Percentiles rank a stretch among this genome's conserved stretches.
These are phyloP conservation scores for Eremophila alpestris DNA, from an alignment of 2,797 vertebrate genomes.

Conservation along the genomic window DNA sequence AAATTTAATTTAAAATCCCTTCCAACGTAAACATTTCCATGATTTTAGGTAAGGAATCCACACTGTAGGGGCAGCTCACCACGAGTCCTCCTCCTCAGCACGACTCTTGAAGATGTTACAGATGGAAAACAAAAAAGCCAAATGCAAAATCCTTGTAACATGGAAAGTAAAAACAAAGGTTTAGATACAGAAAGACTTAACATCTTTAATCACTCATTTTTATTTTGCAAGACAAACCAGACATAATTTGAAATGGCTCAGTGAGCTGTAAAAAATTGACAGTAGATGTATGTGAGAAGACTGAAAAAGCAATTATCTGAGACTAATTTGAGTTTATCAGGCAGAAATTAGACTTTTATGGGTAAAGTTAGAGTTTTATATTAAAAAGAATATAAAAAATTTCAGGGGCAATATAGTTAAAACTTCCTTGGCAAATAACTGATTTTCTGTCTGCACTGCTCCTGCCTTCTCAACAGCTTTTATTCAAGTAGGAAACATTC, in stretches of 20 bases:
- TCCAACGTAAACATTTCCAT: neutral
- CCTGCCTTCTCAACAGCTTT: neutral
- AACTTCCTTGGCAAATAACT: neutral
- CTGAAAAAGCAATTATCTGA: slow-evolving; percentile 66
- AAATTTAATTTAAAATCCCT: neutral
- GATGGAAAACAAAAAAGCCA: neutral
- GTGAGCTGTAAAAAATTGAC: slow-evolving; percentile 61
- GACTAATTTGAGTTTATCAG: slow-evolving; percentile 67
- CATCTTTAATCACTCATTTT: slow-evolving; percentile 45
- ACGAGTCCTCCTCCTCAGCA: neutral
- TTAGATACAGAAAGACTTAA: neutral
- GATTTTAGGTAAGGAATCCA: neutral
- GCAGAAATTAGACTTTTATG: slow-evolving; percentile 57
- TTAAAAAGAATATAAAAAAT: slow-evolving; percentile 28
- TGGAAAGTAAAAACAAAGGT: neutral
- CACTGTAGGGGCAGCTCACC: neutral
- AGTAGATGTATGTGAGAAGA: slow-evolving; percentile 49
- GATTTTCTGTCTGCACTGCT: neutral
- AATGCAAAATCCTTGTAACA: neutral
- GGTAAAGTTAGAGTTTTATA: slow-evolving; percentile 15
- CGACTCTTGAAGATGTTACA: neutral
- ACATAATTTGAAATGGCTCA: slow-evolving; percentile 56
- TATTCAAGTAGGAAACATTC: neutral
- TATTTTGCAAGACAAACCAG: slow-evolving; percentile 52
- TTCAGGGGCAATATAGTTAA: slow-evolving; percentile 22